Evolutionary conservation across 2,888 invertebrate genomes (phyloP).

Genomic region (Villa cingulata): DNA sequence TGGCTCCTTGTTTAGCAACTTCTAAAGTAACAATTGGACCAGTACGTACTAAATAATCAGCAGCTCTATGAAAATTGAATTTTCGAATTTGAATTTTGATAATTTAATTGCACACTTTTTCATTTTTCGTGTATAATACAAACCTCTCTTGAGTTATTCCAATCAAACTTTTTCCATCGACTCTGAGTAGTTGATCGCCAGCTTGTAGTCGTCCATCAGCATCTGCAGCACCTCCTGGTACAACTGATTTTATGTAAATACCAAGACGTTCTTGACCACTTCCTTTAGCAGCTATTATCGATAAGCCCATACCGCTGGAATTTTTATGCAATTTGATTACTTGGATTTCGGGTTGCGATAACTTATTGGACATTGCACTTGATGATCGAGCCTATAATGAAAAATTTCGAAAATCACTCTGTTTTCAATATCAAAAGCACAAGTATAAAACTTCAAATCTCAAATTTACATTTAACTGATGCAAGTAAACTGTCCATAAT

Average conservation of each 20-base stretch:
- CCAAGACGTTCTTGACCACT: slow-evolving; percentile 73
- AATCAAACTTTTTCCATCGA: slow-evolving; percentile 90
- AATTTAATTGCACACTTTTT: neutral
- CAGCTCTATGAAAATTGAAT: slow-evolving; percentile 53
- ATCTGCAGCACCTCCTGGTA: slow-evolving; percentile 84
- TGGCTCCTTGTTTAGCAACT: slow-evolving; percentile 95
- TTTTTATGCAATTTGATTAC: slow-evolving; percentile 86
- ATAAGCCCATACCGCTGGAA: slow-evolving; percentile 93
- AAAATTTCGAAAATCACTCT: neutral
- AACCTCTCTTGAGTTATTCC: slow-evolving; percentile 68
- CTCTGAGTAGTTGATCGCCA: slow-evolving; percentile 92
- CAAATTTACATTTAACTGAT: slow-evolving; percentile 40
- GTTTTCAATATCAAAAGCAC: neutral
- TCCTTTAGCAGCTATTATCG: slow-evolving; percentile 95
- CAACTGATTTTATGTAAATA: slow-evolving; percentile 98
- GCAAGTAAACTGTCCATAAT: slow-evolving; percentile 92
- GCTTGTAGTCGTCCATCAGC: slow-evolving; percentile 88
- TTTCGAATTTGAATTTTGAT: neutral
- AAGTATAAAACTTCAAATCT: neutral
- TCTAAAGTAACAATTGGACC: slow-evolving; percentile 88
- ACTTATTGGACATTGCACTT: slow-evolving; percentile 50
- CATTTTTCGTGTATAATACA: neutral
- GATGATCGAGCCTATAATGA: slow-evolving; percentile 43
- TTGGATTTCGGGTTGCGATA: slow-evolving; percentile 59
- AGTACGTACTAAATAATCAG: slow-evolving; percentile 87